Evolutionary conservation across 1,140 invertebrate species (phyloP).

Genomic region (Heliconius melpomene): DNA sequence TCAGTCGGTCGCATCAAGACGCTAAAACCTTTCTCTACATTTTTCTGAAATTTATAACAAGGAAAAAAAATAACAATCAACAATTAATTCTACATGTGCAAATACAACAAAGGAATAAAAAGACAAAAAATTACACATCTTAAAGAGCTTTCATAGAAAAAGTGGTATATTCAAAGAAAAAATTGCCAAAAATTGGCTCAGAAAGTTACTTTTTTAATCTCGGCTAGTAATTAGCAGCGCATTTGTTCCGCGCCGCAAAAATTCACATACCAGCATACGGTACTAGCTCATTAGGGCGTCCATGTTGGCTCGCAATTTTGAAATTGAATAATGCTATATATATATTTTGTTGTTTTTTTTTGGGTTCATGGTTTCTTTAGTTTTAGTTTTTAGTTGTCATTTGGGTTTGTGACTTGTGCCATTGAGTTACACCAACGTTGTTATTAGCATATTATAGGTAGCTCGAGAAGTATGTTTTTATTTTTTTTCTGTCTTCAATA

Average conservation of each 20-base stretch:
- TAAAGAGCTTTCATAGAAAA: background rate
- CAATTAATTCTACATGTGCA: background rate
- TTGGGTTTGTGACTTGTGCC: background rate
- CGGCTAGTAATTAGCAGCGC: conserved; percentile 15
- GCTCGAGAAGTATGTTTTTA: no score
- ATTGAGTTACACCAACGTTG: no score
- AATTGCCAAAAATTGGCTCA: background rate
- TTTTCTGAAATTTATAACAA: no score
- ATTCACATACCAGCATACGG: background rate
- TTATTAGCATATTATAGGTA: no score
- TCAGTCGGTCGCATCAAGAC: no score
- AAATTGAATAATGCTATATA: background rate
- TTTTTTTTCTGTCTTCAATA: no score
- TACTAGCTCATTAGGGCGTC: conserved; percentile 11
- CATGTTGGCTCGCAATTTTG: background rate
- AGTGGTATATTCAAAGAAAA: background rate
- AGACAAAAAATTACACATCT: background rate
- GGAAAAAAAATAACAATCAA: background rate
- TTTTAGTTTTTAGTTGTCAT: background rate
- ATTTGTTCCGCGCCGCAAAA: conserved; percentile 13
- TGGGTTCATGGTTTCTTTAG: background rate
- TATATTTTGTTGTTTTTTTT: background rate
- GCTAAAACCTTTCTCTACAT: no score
- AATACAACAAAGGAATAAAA: background rate
- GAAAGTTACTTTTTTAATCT: background rate